phyloP scores from a whole-genome alignment of 2,888 invertebrate species.

The Lycocerus yunnanus region DNA sequence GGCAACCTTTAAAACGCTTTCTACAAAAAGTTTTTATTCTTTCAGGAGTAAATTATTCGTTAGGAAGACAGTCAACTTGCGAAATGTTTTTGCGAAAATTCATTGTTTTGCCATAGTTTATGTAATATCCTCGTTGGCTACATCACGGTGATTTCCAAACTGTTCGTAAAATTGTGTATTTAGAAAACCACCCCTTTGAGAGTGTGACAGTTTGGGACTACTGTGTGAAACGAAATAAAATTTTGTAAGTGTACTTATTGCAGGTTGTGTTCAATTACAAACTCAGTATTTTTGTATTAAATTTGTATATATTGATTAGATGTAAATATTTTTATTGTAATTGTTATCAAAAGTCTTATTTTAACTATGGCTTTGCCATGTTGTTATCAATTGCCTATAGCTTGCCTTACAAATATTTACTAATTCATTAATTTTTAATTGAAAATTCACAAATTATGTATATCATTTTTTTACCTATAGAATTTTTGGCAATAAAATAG shows the following conservation, averaged over 20 bases:
- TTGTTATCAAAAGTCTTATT: conserved; percentile 7
- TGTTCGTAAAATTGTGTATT: too few relatives aligned
- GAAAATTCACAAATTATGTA: not conserved
- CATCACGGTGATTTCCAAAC: not conserved
- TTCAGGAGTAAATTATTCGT: not conserved
- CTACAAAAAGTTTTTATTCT: not conserved
- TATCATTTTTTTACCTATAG: not conserved
- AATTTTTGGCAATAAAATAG: not conserved
- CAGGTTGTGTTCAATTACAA: conserved; percentile 18
- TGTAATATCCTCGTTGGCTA: not conserved
- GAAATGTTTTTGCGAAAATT: not conserved
- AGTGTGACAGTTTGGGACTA: not conserved
- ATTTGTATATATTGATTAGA: conserved; percentile 20
- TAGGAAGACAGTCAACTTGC: not conserved
- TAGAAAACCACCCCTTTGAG: too few relatives aligned
- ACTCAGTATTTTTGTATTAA: conserved; percentile 14
- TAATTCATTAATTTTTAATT: conserved; percentile 12
- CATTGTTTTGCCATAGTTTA: not conserved
- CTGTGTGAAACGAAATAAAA: not conserved
- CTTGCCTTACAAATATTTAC: conserved; percentile 16
- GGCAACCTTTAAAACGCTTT: not conserved
- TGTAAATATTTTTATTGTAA: conserved; percentile 16
- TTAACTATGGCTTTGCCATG: not conserved
- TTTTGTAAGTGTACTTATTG: conserved; percentile 1
- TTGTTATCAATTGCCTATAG: conserved; percentile 12